Evolutionary conservation across 2,797 vertebrate species (phyloP), one percentile per base, ranked within the genome.

Genomic region (Tokudaia muenninki): DNA sequence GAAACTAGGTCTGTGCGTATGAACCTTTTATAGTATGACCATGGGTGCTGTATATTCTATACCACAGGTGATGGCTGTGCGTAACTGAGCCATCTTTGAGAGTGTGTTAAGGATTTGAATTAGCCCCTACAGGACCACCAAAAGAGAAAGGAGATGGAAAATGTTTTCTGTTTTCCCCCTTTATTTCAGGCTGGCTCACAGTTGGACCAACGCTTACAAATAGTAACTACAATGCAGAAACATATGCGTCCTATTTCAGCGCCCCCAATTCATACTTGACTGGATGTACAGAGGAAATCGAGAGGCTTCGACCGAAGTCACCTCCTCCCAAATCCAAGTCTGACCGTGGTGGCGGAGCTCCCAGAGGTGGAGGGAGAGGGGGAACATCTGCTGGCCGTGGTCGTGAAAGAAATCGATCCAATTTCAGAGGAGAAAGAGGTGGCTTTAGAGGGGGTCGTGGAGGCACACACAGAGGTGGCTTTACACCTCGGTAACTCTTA

Each of bases 161-260:
- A 3, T 37, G 24, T 72, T 37, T 41, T 47, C 11, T 92, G 21
- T 31, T 78, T 37, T 52, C 41, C 75, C 55, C 29, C 50, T 84
- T 61, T 37, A n/a, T 93, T 92, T 50, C 26, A 99, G 99, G 99
- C 55, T 99, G 99, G 99, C 98, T 99, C 96, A 99, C 99, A 0
- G 99, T 99, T 61, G 99, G 99, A 86, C 99, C 99, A 5, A 99
- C 99, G 0, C 98, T 99, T 90, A 99, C 99, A 65, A 99, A 99
- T 98, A 99, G 99, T 98, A 99, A 99, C 98, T 99, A 99, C 96
- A 99, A 99, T n/a, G 98, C 99, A 0, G 99, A 99, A 97, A 98
- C 99, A 0, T 99, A 99, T 0, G 98, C 99, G 1, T 98, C 99
- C 0, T 99, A 99, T 98, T 99, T 99, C 97, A 98, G 97, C 0